phyloP scores from a whole-genome alignment of 2,888 invertebrate genomes.

The Drosophila robusta region DNA sequence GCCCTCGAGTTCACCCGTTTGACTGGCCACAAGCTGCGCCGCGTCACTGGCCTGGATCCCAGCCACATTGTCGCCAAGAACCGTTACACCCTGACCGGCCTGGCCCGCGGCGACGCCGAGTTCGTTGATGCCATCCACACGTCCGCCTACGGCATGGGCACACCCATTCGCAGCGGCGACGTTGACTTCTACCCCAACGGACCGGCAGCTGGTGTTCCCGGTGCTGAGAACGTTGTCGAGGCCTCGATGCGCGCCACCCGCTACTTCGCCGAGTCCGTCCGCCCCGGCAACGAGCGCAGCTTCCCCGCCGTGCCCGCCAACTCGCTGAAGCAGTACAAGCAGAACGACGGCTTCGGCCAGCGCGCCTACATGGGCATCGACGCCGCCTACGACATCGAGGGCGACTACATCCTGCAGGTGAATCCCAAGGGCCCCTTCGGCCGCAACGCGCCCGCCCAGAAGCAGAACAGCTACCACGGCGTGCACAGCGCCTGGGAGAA shows the following conservation, averaged over 20 bases:
- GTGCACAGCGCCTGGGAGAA: constrained; percentile 59
- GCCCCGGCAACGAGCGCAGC: constrained; percentile 82
- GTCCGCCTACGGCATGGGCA: constrained; percentile 79
- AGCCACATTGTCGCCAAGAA: constrained; percentile 71
- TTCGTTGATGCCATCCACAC: constrained; percentile 83
- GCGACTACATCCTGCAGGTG: constrained; percentile 83
- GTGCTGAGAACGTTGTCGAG: constrained; percentile 79
- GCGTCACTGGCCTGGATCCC: constrained; percentile 84
- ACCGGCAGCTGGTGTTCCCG: constrained; percentile 73
- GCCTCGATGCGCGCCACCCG: constrained; percentile 80
- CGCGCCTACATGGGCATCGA: constrained; percentile 83
- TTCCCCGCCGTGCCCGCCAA: constrained; percentile 83
- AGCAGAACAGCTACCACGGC: constrained; percentile 69
- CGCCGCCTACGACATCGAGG: constrained; percentile 74
- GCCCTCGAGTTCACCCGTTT: constrained; percentile 76
- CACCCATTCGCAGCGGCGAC: constrained; percentile 72
- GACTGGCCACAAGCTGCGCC: constrained; percentile 80
- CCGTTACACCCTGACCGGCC: constrained; percentile 63
- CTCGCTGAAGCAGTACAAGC: constrained; percentile 79
- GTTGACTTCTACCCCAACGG: constrained; percentile 84
- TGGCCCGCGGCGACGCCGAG: constrained; percentile 83
- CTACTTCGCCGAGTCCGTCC: constrained; percentile 84
- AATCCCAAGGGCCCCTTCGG: constrained; percentile 82
- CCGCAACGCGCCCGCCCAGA: constrained; percentile 71
- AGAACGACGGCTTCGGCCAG: constrained; percentile 76